Conservation (phyloP, 1,140 invertebrate species). For the Drosophila ambigua region DNA sequence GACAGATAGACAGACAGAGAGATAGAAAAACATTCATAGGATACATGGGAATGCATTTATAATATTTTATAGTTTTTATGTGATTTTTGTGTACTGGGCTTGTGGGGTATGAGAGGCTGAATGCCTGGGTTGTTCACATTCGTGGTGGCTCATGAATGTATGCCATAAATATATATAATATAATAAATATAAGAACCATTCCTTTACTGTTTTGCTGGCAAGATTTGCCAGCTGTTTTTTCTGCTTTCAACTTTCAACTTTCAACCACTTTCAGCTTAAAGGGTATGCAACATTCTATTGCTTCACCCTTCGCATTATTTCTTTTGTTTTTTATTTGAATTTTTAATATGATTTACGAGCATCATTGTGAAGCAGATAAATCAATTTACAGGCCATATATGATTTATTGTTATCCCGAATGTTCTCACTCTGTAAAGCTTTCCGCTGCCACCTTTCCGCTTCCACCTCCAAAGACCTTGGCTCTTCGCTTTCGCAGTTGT, state of each 20-base stretch:
- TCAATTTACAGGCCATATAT: conserved; percentile 44
- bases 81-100: background rate
- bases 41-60: background rate
- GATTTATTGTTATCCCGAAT: conserved; percentile 34
- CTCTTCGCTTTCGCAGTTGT: background rate
- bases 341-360: conserved; percentile 40
- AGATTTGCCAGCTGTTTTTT: too few relatives aligned
- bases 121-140: too few relatives aligned
- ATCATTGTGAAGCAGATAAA: conserved; percentile 38
- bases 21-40: background rate
- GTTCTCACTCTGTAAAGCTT: conserved; percentile 9
- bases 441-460: background rate
- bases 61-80: background rate
- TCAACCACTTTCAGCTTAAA: too few relatives aligned
- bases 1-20: background rate
- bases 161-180: too few relatives aligned
- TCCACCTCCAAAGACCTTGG: background rate
- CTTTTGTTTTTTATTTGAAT: conserved; percentile 1
- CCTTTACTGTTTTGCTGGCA: too few relatives aligned
- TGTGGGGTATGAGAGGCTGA: background rate
- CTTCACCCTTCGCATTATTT: too few relatives aligned
- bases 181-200: too few relatives aligned
- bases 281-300: too few relatives aligned
- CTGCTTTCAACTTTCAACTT: too few relatives aligned
- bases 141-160: too few relatives aligned